Conservation (phyloP, 2,113 vertebrate genomes). For the Laterallus jamaicensis region DNA sequence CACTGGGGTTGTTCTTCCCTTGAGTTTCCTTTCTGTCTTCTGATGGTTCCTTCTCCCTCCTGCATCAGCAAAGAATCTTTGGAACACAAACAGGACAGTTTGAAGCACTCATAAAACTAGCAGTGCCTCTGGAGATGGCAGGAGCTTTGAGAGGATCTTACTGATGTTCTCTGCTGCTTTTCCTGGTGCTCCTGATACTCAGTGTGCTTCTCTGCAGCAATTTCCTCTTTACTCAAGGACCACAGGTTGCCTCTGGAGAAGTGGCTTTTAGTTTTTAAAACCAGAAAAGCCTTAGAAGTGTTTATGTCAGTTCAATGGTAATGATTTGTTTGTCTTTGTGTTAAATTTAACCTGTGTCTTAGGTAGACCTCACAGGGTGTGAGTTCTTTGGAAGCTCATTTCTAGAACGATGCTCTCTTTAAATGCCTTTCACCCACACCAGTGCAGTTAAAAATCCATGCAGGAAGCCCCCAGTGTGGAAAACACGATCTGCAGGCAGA, state of each 20-base stretch:
- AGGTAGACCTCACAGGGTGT: background rate
- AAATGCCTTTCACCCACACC: background rate
- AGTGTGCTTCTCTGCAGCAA: fast-evolving
- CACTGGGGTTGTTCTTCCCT: background rate
- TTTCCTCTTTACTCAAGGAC: background rate
- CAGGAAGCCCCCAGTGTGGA: background rate
- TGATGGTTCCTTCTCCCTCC: background rate
- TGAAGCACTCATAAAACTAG: background rate
- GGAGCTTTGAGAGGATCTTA: background rate
- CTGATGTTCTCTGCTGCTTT: background rate
- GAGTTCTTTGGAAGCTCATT: background rate
- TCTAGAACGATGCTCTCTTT: background rate
- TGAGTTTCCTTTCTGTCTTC: background rate
- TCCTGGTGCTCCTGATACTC: fast-evolving
- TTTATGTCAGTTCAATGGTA: background rate
- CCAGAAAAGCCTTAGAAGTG: background rate
- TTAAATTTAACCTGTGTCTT: background rate
- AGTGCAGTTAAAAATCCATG: background rate
- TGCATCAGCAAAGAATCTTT: background rate
- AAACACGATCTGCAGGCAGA: background rate
- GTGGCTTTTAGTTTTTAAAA: background rate
- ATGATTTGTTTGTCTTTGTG: background rate
- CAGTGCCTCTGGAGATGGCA: background rate
- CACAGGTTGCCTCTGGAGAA: background rate
- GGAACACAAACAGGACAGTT: fast-evolving